Conservation (phyloP, 2,113 vertebrate species). For the Pelobates fuscus region DNA sequence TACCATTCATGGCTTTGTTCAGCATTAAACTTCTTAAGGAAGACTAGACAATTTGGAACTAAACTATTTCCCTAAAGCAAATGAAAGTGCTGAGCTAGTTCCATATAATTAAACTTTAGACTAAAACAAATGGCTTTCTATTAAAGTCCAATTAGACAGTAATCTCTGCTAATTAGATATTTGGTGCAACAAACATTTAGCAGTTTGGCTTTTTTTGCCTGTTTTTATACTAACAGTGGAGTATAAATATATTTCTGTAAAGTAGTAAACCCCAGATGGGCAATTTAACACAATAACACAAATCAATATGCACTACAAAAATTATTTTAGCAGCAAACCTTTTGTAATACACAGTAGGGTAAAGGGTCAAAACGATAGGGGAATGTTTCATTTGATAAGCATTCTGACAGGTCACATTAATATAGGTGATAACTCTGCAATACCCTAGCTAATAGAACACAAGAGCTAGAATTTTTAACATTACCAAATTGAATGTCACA, state of each 20-base stretch:
- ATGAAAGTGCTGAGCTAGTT: background rate
- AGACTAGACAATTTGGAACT: too few species aligned
- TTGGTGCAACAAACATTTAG: background rate
- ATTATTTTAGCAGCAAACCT: too few species aligned
- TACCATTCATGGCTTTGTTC: background rate
- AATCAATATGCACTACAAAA: background rate
- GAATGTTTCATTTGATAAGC: too few species aligned
- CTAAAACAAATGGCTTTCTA: background rate
- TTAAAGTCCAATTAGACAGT: background rate
- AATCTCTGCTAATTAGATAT: background rate
- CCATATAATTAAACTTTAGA: conserved; percentile 3
- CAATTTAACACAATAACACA: background rate
- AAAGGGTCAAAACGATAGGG: too few species aligned
- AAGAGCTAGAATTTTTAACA: too few species aligned
- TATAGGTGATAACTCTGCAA: too few species aligned
- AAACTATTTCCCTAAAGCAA: background rate
- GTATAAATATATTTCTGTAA: background rate
- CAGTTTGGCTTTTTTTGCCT: background rate
- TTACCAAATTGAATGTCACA: too few species aligned
- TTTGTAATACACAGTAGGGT: too few species aligned
- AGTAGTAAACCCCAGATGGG: background rate
- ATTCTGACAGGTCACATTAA: too few species aligned
- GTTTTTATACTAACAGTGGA: background rate
- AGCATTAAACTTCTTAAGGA: background rate
- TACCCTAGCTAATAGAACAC: too few species aligned